Base-by-base conservation (phyloP, 2,888 invertebrate genomes). In the Ptilodon capucinus region DNA sequence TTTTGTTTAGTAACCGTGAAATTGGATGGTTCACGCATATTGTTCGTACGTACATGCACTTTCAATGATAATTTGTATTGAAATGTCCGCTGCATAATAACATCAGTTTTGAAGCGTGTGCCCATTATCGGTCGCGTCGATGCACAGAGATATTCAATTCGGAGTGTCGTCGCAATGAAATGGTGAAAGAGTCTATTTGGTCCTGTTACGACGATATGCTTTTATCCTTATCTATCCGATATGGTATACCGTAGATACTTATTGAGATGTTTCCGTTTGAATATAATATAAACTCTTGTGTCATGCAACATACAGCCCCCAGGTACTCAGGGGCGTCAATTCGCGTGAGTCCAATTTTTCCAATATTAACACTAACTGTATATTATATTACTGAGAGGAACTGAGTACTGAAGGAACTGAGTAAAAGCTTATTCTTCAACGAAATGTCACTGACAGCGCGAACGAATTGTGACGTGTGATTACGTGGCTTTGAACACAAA, bases 1-100 rank as follows among this genome's bases (percentile, higher is more conserved):
- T 90, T 91, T 90, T 89, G 85, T 90, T 89, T 89, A 90, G 81
- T 81, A 79, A 48, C 85, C 86, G 73, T 90, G 87, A 88, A 90
- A 89, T 90, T 88, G 81, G 80, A 84, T 77, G 77, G 75, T 67
- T 63, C 58, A 69, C 39, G 71, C 74, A 72, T 83, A 77, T 83
- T 81, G 76, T 77, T 76, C 73, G 62, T 62, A 54, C 73, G 62
- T 62, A 54, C 60, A 16, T 25, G 16, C 40, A 16, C 39, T 64
- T 67, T 64, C 67, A 68, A 68, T 65, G 61, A 70, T 84, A 79
- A 80, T 79, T 80, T 77, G 76, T 76, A 77, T 81, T 78, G 79
- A 78, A 79, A 78, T 74, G 73, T 82, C 76, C 75, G 73, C 76
- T 75, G 68, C 64, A 72, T 74, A 77, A 76, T 78, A 71, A 62